phyloP scores from a whole-genome alignment of 2,113 vertebrate species.

The Mesocricetus auratus region DNA sequence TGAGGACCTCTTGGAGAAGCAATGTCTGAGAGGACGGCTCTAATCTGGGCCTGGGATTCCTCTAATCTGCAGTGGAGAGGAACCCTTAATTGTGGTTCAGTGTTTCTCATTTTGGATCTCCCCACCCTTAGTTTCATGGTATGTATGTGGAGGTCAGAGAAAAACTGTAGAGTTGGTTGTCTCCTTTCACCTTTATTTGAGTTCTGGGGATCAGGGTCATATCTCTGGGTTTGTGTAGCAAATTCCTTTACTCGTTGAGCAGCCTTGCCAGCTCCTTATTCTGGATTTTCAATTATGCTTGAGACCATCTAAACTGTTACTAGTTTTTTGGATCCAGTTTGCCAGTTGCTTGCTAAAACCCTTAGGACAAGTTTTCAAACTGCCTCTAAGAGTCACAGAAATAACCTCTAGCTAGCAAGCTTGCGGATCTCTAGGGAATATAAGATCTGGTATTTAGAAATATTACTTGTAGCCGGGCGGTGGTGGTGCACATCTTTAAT shows the following conservation, averaged over 20 bases:
- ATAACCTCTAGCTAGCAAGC: neutral
- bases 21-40: neutral
- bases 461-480: neutral
- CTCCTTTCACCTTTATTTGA: neutral
- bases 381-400: neutral
- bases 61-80: neutral
- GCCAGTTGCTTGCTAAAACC: neutral
- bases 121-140: neutral
- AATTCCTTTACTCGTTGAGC: neutral
- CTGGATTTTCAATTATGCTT: neutral
- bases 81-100: neutral
- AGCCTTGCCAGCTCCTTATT: neutral
- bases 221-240: neutral
- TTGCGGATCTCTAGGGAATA: neutral
- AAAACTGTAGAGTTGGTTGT: neutral
- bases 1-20: neutral
- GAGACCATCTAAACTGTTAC: neutral
- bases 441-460: slow-evolving; percentile 12
- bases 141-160: neutral
- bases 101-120: neutral
- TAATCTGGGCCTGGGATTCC: neutral
- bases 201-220: neutral
- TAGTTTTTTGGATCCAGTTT: neutral
- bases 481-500: too few relatives aligned
- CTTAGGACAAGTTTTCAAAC: neutral